Evolutionary conservation across 1,140 invertebrate species (phyloP), one percentile per base, ranked within the genome.

Genomic region (Melanaphis sacchari): DNA sequence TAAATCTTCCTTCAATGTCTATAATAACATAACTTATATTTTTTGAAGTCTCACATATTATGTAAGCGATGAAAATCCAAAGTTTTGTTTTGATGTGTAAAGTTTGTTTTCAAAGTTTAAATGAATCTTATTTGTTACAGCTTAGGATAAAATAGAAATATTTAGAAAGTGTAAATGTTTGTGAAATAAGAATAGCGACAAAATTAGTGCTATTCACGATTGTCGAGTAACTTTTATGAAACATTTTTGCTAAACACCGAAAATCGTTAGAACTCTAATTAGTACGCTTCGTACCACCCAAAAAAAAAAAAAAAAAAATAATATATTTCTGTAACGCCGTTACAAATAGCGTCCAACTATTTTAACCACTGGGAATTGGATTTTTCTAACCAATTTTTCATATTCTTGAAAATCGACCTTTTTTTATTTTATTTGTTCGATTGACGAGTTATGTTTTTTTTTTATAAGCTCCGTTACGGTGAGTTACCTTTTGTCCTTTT

Each of bases 401-500:
- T 76, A 76, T 76, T 76, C 11, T n/a, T n/a, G 4, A n/a, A 18
- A 76, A n/a, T 6, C 3, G 15, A 76, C 59, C 5, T 18, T 76
- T 66, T 66, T 66, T n/a, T 76, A 18, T 66, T 66, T 66, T 66
- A 15, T 76, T 76, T n/a, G 59, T 76, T n/a, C 59, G n/a, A 76
- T 76, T 76, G 59, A 76, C n/a, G 59, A 31, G 59, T 76, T 76
- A n/a, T 76, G 59, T n/a, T 76, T n/a, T 76, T 66, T 49, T 66
- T 76, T 76, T n/a, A 76, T n/a, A 0, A 76, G 36, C 59, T n/a
- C n/a, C 59, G 18, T 76, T 76, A 76, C 31, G 59, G 15, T 76
- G 59, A 76, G 59, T 76, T 76, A 76, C 59, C 59, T 76, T 66
- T 76, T 76, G 59, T 76, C 59, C n/a, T 76, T 76, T n/a, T n/a